Conservation (phyloP, 2,888 invertebrate species). For the Chaetogeoica ovagalla region DNA sequence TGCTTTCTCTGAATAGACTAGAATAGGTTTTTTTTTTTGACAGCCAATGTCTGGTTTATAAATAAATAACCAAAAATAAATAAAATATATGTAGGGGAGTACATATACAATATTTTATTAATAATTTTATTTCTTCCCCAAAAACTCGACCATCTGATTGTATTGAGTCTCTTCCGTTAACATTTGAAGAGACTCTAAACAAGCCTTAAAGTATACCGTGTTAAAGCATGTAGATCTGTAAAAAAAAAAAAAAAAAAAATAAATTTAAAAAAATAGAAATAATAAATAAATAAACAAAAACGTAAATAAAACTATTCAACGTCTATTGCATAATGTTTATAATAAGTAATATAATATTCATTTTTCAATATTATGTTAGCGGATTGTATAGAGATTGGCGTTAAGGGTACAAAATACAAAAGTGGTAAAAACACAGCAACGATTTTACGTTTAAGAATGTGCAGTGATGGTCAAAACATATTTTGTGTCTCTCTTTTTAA, state of each 20-base stretch:
- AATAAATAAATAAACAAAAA: not conserved
- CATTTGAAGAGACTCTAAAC: conserved; percentile 77
- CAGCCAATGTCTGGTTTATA: conserved; percentile 52
- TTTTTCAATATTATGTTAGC: conserved; percentile 13
- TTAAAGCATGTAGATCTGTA: conserved; percentile 78
- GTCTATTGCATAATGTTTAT: not conserved
- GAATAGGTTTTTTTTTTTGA: conserved; percentile 55
- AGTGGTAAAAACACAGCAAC: conserved; percentile 46
- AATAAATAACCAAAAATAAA: conserved; percentile 51
- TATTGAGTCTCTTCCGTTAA: conserved; percentile 76
- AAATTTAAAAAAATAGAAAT: not conserved
- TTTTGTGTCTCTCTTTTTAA: not conserved
- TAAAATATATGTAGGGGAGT: conserved; percentile 43
- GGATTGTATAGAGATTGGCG: not conserved
- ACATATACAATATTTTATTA: conserved; percentile 39
- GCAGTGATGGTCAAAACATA: not conserved
- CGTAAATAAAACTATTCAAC: not conserved
- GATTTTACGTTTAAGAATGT: not conserved
- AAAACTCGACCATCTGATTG: conserved; percentile 78
- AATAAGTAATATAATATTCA: not conserved
- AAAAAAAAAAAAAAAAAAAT: conserved; percentile 57
- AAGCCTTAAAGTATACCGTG: conserved; percentile 78
- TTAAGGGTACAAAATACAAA: conserved; percentile 53
- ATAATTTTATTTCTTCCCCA: conserved; percentile 65
- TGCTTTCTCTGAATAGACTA: conserved; percentile 55